phyloP scores from a whole-genome alignment of 2,113 vertebrate species.

The Solea solea region DNA sequence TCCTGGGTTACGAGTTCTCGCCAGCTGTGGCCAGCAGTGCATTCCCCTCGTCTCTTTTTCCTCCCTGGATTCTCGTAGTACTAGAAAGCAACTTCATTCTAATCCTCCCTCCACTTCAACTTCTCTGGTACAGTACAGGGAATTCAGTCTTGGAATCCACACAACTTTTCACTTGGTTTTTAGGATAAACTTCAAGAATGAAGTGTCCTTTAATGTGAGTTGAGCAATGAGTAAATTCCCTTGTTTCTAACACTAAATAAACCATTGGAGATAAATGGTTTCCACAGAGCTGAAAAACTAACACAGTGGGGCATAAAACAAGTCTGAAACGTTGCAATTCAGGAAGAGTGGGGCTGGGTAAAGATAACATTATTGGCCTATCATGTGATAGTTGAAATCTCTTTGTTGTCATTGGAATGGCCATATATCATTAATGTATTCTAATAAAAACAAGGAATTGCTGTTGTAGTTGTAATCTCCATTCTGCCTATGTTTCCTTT shows the following conservation, averaged over 20 bases:
- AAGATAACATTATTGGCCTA: conserved; percentile 16
- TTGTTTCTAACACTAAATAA: neutral
- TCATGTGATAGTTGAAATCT: conserved; percentile 13
- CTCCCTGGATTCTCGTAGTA: conserved; percentile 43
- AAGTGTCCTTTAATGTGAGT: neutral
- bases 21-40: conserved; percentile 71
- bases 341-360: conserved; percentile 13
- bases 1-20: conserved; percentile 75
- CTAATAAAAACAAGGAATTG: neutral
- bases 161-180: neutral
- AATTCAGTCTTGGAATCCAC: neutral
- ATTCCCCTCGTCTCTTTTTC: conserved; percentile 57
- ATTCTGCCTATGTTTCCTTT: conserved; percentile 9
- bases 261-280: neutral
- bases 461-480: neutral
- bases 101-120: conserved; percentile 19
- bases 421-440: neutral
- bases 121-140: conserved; percentile 4
- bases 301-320: conserved; percentile 28
- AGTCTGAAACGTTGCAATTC: conserved; percentile 27
- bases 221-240: neutral
- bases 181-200: neutral
- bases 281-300: conserved; percentile 29
- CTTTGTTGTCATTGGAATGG: conserved; percentile 9
- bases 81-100: conserved; percentile 37